Percentiles rank a stretch among this genome's conserved stretches.
phyloP scores from a whole-genome alignment of 2,888 invertebrate genomes.

The Cephus sareptanus region DNA sequence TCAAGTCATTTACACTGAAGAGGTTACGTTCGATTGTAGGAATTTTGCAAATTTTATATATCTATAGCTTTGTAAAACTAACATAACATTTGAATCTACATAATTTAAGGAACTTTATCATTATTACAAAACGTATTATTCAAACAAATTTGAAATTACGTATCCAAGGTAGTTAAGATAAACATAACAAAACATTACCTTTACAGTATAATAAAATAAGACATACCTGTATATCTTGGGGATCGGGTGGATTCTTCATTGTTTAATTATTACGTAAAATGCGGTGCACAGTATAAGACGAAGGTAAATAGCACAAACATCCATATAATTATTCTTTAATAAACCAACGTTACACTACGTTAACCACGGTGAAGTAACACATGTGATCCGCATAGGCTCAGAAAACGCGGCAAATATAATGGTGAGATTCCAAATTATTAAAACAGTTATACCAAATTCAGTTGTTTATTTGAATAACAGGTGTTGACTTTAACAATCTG shows the following conservation, averaged over 20 bases:
- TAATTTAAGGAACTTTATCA: neutral
- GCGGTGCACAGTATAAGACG: neutral
- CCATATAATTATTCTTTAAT: neutral
- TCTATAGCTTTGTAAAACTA: neutral
- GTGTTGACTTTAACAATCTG: neutral
- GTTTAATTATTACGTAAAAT: constrained; percentile 11
- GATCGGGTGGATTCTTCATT: constrained; percentile 50
- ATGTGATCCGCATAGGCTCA: neutral
- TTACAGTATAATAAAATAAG: constrained; percentile 4
- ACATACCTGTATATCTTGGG: constrained; percentile 57
- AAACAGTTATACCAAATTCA: neutral
- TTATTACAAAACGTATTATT: neutral
- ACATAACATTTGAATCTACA: neutral
- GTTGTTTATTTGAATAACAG: neutral
- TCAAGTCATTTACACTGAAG: neutral
- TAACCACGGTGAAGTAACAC: neutral
- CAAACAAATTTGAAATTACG: neutral
- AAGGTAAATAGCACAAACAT: neutral
- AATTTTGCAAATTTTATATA: neutral
- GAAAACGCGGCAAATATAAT: neutral
- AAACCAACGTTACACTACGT: neutral
- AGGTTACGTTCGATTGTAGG: too few relatives aligned
- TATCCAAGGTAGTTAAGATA: neutral
- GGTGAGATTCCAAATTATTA: neutral
- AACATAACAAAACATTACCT: constrained; percentile 5